phyloP scores from a whole-genome alignment of 2,797 vertebrate species.

The Enteromius unitaeniatus region DNA sequence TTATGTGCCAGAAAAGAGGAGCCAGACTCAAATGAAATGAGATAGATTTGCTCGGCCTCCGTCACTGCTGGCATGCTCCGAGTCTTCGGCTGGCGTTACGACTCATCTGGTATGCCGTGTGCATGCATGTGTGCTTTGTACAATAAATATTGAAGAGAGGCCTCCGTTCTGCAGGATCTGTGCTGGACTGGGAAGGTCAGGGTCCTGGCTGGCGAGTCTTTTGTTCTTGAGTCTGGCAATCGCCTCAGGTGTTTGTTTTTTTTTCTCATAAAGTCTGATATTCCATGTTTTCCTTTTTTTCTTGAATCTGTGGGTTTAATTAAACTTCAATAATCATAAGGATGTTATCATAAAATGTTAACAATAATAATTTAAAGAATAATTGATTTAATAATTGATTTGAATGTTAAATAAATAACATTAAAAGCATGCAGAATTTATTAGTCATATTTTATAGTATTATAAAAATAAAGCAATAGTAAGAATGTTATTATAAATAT shows the following conservation, averaged over 20 bases:
- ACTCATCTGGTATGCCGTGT: conserved; percentile 67
- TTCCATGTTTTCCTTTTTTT: not conserved
- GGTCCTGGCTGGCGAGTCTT: conserved; percentile 55
- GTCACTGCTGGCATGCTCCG: conserved; percentile 62
- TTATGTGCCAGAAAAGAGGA: conserved; percentile 68
- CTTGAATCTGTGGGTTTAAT: not conserved
- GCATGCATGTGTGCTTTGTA: conserved; percentile 50
- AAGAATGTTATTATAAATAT: not conserved
- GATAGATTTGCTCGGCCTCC: conserved; percentile 46
- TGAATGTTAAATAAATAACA: not conserved
- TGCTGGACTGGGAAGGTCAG: conserved; percentile 67
- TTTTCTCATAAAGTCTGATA: too few species aligned
- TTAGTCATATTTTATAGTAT: not conserved
- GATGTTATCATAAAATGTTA: not conserved
- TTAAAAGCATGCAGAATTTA: not conserved
- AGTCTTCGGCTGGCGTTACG: conserved; percentile 68
- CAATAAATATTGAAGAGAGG: conserved; percentile 56
- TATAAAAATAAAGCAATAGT: not conserved
- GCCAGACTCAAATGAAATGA: conserved; percentile 49
- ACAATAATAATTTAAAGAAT: not conserved
- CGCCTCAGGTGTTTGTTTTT: not conserved
- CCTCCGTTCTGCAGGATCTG: conserved; percentile 57
- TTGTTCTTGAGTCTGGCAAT: conserved; percentile 51
- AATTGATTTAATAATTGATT: not conserved
- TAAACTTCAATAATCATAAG: not conserved